Percentiles rank a stretch among this genome's conserved stretches.
phyloP scores from a whole-genome alignment of 2,888 invertebrate genomes.

The Frankliniella intonsa region DNA sequence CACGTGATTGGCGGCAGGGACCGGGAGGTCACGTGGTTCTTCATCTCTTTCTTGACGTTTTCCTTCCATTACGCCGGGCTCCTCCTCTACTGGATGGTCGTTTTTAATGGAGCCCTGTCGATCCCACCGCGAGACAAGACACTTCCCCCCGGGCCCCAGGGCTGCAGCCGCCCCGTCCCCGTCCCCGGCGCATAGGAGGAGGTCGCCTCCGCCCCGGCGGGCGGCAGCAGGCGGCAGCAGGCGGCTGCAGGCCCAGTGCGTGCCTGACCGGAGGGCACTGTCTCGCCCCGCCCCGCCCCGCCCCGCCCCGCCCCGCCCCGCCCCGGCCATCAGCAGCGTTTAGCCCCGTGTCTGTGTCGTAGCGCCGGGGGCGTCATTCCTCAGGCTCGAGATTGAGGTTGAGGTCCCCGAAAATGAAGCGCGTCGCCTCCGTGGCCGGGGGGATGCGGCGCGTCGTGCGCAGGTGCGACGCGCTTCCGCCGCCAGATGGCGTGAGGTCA shows the following conservation, averaged over 20 bases:
- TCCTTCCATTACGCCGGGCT: no score
- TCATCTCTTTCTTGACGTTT: no score
- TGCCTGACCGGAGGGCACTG: background rate
- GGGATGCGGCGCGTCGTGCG: no score
- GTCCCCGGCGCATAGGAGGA: no score
- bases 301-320: background rate
- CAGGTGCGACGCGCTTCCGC: no score
- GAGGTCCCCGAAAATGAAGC: background rate
- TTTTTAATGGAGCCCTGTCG: no score
- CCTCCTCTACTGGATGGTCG: no score
- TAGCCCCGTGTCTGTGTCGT: background rate
- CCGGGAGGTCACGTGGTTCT: no score
- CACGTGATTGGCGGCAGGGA: no score
- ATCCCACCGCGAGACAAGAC: no score
- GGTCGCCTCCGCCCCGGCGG: background rate
- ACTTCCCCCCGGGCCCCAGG: background rate
- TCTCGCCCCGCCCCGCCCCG: background rate
- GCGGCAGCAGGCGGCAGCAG: background rate
- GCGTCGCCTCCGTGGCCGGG: background rate
- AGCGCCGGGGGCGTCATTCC: background rate
- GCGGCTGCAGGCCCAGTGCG: background rate
- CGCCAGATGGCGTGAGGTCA: no score
- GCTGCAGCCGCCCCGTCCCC: no score
- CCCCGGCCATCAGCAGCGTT: background rate
- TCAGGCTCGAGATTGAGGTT: background rate